Evolutionary conservation across 2,888 invertebrate genomes (phyloP).

Genomic region (Torymus tubicola): DNA sequence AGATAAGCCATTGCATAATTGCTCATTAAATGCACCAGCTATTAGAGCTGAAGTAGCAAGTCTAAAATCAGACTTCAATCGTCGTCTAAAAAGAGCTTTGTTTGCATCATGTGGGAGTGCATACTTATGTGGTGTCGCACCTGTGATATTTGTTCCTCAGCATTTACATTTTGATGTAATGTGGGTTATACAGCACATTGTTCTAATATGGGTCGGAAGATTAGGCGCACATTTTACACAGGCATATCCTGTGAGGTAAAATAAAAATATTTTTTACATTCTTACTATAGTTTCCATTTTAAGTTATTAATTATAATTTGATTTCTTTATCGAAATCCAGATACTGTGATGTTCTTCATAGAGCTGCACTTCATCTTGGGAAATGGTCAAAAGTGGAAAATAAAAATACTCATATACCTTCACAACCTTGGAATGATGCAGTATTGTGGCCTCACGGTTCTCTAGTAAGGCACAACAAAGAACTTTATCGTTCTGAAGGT

Average conservation of each 20-base stretch:
- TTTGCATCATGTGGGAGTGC: conserved; percentile 73
- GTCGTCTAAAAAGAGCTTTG: conserved; percentile 91
- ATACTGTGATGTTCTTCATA: conserved; percentile 93
- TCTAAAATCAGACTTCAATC: conserved; percentile 91
- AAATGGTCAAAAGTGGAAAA: conserved; percentile 83
- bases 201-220: conserved; percentile 90
- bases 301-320: no score
- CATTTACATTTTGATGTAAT: conserved; percentile 87
- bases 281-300: no score
- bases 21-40: conserved; percentile 84
- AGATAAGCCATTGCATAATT: conserved; percentile 86
- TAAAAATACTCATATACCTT: conserved; percentile 79
- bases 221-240: conserved; percentile 79
- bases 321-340: conserved; percentile 62
- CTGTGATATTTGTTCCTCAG: conserved; percentile 73
- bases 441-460: conserved; percentile 87
- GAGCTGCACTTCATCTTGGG: conserved; percentile 93
- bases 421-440: conserved; percentile 79
- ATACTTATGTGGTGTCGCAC: conserved; percentile 72
- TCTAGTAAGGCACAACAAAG: conserved; percentile 84
- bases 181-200: conserved; percentile 90
- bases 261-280: conserved; percentile 29
- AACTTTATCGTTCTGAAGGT: conserved; percentile 86
- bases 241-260: conserved; percentile 80
- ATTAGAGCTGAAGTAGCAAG: conserved; percentile 91